Percentiles rank a stretch among this genome's conserved stretches.
Conservation (phyloP, 1,140 invertebrate species). For the Neomicropteryx cornuta region DNA sequence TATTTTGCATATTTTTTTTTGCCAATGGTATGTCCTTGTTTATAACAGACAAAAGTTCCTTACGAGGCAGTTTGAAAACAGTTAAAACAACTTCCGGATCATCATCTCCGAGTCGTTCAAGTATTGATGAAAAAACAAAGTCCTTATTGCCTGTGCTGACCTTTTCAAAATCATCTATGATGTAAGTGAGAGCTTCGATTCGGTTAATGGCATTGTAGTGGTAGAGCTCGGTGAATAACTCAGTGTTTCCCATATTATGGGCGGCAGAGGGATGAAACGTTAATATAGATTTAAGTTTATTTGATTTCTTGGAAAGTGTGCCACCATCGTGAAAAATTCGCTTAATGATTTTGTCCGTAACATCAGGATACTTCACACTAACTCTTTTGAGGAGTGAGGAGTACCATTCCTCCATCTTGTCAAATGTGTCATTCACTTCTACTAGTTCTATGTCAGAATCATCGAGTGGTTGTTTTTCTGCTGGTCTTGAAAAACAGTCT, state of each 20-base stretch:
- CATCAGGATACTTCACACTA: conserved; percentile 51
- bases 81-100: conserved; percentile 39
- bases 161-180: conserved; percentile 37
- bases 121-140: conserved; percentile 43
- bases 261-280: conserved; percentile 41
- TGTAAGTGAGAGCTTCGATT: conserved; percentile 46
- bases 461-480: conserved; percentile 14
- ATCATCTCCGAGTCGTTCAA: conserved; percentile 47
- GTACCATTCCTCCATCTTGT: conserved; percentile 36
- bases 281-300: no score
- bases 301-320: no score
- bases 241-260: conserved; percentile 37
- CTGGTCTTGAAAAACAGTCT: conserved; percentile 19
- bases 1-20: conserved; percentile 18
- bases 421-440: conserved; percentile 24
- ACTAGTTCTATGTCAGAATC: conserved; percentile 37
- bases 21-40: no score
- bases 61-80: conserved; percentile 33
- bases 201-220: conserved; percentile 49
- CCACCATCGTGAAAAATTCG: no score
- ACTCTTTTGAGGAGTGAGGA: conserved; percentile 36
- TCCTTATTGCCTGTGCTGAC: conserved; percentile 37
- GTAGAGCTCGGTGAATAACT: conserved; percentile 55
- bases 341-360: conserved; percentile 51
- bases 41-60: no score